Base-by-base conservation (phyloP, 2,113 vertebrate genomes). In the Tylochromis polylepis region DNA sequence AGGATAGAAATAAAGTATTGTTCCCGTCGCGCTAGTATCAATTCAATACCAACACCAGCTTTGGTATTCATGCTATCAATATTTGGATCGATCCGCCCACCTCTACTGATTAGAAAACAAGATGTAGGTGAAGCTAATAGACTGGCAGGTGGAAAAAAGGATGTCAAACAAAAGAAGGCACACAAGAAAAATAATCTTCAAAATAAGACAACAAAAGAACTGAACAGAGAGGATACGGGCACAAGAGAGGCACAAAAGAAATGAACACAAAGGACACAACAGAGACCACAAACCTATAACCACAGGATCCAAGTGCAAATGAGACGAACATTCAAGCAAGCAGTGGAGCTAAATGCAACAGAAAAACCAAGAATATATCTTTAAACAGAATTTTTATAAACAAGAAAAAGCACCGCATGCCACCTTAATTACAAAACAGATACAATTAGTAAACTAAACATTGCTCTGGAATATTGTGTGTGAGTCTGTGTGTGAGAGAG, bases 1-100 rank as follows among this genome's bases (percentile, higher is more conserved):
- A 65, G 60, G 18, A 38, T 14, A 38, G 1, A 38, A 65, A 65
- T 38, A 38, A 65, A 65, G 36, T 38, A 38, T 65, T 38, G 60
- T 38, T 65, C 34, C 60, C 8, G 60, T 65, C 60, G 20, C 0
- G 18, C 60, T 65, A 4, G 0, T 65, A 38, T 65, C 20, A 65
- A 65, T 8, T 34, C 60, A 22, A 20, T 3, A 14, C 20, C 34
- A 38, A 38, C 60, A 22, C 20, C 34, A 38, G 34, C 60, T 65
- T 22, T 65, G 34, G 60, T 65, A 65, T 65, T 65, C 6, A 5
- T 38, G 31, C 60, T 65, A 65, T 38, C 11, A 22, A 22, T 22
- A 38, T 59, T 58, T 58, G 24, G 56, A 58, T 31, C 8, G 0
- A 62, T 38, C 60, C 2, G 18, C 60, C 60, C 60, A 38, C 34